Conservation (phyloP, 1,140 invertebrate species). For the Ruditapes philippinarum region DNA sequence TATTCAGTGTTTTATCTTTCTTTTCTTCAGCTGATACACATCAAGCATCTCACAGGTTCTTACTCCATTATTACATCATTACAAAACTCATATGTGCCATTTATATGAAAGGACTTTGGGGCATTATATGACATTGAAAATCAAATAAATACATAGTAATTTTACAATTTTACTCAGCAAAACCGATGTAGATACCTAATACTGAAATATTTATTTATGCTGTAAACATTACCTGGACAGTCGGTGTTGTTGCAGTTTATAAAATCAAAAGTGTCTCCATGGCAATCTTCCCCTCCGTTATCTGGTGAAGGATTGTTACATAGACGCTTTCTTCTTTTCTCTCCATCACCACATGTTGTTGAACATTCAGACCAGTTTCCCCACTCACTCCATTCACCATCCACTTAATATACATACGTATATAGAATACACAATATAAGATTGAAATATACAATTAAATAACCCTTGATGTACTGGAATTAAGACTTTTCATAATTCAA, state of each 20-base stretch:
- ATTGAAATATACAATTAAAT: no score
- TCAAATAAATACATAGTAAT: no score
- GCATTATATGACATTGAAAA: not conserved
- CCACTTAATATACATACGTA: slow-evolving; percentile 37
- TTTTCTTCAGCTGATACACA: no score
- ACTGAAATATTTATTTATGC: not conserved
- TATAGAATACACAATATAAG: not conserved
- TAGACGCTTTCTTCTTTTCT: slow-evolving; percentile 67
- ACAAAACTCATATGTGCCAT: not conserved
- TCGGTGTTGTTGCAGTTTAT: slow-evolving; percentile 74
- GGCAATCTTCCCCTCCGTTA: slow-evolving; percentile 80
- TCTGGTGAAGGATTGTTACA: slow-evolving; percentile 77
- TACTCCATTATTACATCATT: not conserved
- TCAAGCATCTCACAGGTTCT: not conserved
- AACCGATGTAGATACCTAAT: no score
- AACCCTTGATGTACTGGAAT: no score
- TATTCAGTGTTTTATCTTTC: no score
- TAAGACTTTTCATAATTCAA: not conserved
- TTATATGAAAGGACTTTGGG: not conserved
- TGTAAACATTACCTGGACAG: slow-evolving; percentile 74
- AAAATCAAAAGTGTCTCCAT: slow-evolving; percentile 61
- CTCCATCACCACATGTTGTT: slow-evolving; percentile 75
- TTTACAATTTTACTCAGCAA: no score
- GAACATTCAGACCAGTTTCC: slow-evolving; percentile 74
- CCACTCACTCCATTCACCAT: slow-evolving; percentile 80